Evolutionary conservation across 2,797 vertebrate genomes (phyloP), one percentile per base, ranked within the genome.

Genomic region (Tauraco hartlaubi): DNA sequence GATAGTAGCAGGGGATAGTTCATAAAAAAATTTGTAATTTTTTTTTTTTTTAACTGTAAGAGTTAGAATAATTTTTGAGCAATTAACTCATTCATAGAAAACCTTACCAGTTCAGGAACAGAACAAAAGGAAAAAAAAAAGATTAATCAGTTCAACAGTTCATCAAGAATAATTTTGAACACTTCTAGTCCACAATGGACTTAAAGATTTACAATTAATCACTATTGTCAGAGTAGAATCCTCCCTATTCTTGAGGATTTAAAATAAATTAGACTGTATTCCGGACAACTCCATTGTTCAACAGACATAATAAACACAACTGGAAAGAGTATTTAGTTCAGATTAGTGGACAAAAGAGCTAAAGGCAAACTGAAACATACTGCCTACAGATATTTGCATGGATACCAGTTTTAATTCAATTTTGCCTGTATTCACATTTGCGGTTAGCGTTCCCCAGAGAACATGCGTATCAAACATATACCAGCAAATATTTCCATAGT

Each of bases 151-250:
- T 48, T 83, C 51, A 61, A 11, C 26, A 73, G 33, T 51, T 94
- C 26, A 80, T 77, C 26, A 43, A 19, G 54, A 80, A 74, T 61
- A 77, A 87, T 37, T 77, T 7, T 44, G 26, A 80, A 72, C 12
- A 46, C 8, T 76, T 66, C 29, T 52, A 63, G 23, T 86, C 67
- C 94, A 71, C 59, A 92, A 43, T 15, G 46, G 80, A 75, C 44
- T 80, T 93, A 82, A 69, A 96, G 82, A 90, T 93, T 95, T 95
- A 89, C 49, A 96, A 85, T 75, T 92, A 97, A 94, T 95, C 90
- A 94, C 56, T 23, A 79, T 25, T 77, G 52, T 82, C 83, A 96
- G 85, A 94, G 58, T 66, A 69, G 94, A 96, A 95, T 91, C 54
- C 43, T 31, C 55, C 58, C 35, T 92, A 31, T 96, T 85, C 85